phyloP scores from a whole-genome alignment of 2,113 vertebrate species.

The Phycodurus eques region DNA sequence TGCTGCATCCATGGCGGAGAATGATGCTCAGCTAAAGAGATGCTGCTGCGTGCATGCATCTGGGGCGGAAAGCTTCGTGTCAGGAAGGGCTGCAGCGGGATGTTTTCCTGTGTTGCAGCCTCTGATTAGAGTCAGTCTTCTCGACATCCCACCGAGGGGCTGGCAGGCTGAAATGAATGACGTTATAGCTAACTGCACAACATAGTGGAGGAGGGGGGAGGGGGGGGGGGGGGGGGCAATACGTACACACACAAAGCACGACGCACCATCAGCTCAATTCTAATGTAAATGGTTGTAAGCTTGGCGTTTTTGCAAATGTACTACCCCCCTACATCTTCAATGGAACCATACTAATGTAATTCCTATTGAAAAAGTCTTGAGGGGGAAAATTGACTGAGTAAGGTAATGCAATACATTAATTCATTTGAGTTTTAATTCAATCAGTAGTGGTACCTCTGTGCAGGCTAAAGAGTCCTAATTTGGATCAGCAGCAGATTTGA shows the following conservation, averaged over 20 bases:
- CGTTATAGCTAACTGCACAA: conserved; percentile 55
- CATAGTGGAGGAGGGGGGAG: not conserved
- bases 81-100: conserved; percentile 52
- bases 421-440: not conserved
- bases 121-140: conserved; percentile 64
- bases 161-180: conserved; percentile 59
- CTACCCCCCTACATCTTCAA: not conserved
- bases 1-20: conserved; percentile 14
- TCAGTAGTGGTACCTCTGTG: not conserved
- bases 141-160: conserved; percentile 46
- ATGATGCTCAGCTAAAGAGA: not conserved
- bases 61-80: conserved; percentile 36
- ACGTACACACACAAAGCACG: not conserved
- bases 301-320: not conserved
- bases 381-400: not conserved
- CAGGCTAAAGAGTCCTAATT: not conserved
- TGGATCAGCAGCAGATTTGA: not conserved
- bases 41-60: conserved; percentile 32
- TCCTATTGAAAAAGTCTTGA: not conserved
- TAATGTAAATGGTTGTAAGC: not conserved
- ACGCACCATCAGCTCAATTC: not conserved
- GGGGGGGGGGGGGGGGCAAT: not conserved
- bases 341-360: not conserved
- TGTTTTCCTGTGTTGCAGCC: conserved; percentile 62
- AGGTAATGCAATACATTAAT: not conserved